Evolutionary conservation across 2,113 vertebrate species (phyloP).

Genomic region (Rynchops niger): DNA sequence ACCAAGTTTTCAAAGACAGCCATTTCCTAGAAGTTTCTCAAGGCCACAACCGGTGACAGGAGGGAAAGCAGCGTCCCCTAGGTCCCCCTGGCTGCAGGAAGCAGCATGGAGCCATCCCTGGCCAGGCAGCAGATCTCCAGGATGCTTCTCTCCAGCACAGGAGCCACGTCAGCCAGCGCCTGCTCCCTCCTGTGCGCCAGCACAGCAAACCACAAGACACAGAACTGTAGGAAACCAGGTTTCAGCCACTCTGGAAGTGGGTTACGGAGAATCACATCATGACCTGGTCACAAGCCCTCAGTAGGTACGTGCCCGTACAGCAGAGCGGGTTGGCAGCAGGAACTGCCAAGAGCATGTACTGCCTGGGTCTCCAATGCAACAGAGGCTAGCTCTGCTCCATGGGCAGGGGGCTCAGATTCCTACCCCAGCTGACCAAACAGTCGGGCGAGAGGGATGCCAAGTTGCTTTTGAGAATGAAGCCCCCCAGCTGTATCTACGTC

Average conservation of each 20-base stretch:
- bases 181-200: neutral
- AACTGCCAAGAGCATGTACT: neutral
- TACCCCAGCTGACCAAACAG: neutral
- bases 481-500: neutral
- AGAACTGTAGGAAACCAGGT: neutral
- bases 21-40: neutral
- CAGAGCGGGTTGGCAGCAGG: fast-evolving
- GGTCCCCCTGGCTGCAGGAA: fast-evolving
- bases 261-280: neutral
- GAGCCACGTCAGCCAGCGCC: fast-evolving
- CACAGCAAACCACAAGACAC: neutral
- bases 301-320: fast-evolving
- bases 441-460: neutral
- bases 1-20: neutral
- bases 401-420: neutral
- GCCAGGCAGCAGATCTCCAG: neutral
- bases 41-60: neutral
- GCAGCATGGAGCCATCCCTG: fast-evolving
- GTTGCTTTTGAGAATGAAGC: neutral
- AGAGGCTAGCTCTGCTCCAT: neutral
- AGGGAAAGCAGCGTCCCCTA: fast-evolving
- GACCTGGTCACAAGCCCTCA: fast-evolving
- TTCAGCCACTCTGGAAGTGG: neutral
- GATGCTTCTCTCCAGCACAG: fast-evolving
- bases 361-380: fast-evolving